Percentiles rank a stretch among this genome's conserved stretches.
These are phyloP conservation scores for Symphodus melops DNA, from an alignment of 2,113 vertebrate species.

Conservation along the genomic window DNA sequence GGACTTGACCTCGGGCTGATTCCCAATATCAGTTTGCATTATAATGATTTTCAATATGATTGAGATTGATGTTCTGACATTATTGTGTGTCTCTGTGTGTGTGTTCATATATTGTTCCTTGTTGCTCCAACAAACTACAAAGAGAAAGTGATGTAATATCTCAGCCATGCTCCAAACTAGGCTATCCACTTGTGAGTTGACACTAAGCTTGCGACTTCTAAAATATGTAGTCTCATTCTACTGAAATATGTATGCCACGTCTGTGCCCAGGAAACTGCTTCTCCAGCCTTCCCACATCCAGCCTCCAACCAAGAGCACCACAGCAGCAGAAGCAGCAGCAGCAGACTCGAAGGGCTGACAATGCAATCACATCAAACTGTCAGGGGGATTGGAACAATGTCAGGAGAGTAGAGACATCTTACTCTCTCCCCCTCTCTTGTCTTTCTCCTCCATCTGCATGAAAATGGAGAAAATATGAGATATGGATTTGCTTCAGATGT, in stretches of 20 bases:
- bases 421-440: constrained; percentile 19
- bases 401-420: constrained; percentile 40
- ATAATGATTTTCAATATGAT: constrained; percentile 22
- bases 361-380: constrained; percentile 59
- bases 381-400: constrained; percentile 29
- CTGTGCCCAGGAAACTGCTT: constrained; percentile 41
- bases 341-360: constrained; percentile 47
- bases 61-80: constrained; percentile 6
- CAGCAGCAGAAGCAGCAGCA: constrained; percentile 15
- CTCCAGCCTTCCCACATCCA: constrained; percentile 35
- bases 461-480: constrained; percentile 66
- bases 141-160: constrained; percentile 19
- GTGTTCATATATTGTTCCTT: background rate
- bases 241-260: constrained; percentile 68
- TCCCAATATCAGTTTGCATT: constrained; percentile 18
- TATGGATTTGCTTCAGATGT: constrained; percentile 67
- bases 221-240: constrained; percentile 66
- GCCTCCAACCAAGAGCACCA: constrained; percentile 26
- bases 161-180: constrained; percentile 35
- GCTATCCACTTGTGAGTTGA: constrained; percentile 47
- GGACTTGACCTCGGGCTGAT: constrained; percentile 58
- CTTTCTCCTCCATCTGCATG: constrained; percentile 56
- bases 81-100: background rate
- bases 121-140: constrained; percentile 10
- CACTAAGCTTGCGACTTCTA: constrained; percentile 53